Conservation (phyloP, 2,113 vertebrate species). For the Rattus rattus region DNA sequence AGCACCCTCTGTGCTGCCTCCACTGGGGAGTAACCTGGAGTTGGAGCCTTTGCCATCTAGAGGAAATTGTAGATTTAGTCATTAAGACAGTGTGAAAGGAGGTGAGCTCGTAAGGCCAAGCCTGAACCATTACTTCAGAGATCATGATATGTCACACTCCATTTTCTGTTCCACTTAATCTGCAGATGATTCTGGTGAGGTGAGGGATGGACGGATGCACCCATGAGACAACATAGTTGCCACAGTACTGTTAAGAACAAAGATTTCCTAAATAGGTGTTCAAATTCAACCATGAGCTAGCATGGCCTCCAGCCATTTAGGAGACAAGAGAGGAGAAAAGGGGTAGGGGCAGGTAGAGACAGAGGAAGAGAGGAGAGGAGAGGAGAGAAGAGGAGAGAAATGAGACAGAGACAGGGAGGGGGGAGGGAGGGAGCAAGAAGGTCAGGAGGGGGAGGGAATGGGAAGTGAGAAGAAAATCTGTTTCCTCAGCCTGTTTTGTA, state of each 20-base stretch:
- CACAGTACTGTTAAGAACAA: not conserved
- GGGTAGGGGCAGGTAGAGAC: no score
- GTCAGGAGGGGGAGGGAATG: no score
- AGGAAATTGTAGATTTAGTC: not conserved
- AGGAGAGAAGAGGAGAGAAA: no score
- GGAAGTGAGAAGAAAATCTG: not conserved
- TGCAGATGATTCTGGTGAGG: not conserved
- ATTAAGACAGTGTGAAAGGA: not conserved
- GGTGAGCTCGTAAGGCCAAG: not conserved
- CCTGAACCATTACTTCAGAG: not conserved
- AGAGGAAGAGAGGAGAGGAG: no score
- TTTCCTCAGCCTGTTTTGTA: not conserved
- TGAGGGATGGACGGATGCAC: not conserved
- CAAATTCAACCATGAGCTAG: not conserved
- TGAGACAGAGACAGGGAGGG: no score
- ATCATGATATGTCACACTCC: not conserved
- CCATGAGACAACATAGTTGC: not conserved
- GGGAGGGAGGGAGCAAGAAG: no score
- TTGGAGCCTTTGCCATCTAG: not conserved
- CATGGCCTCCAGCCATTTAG: not conserved
- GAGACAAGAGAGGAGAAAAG: not conserved
- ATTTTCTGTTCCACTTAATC: not conserved
- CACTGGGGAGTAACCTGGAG: not conserved
- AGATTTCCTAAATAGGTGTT: not conserved
- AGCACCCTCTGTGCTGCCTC: not conserved